Conservation (phyloP, 64 coral and sea anemone genomes). For the Montipora capricornis region DNA sequence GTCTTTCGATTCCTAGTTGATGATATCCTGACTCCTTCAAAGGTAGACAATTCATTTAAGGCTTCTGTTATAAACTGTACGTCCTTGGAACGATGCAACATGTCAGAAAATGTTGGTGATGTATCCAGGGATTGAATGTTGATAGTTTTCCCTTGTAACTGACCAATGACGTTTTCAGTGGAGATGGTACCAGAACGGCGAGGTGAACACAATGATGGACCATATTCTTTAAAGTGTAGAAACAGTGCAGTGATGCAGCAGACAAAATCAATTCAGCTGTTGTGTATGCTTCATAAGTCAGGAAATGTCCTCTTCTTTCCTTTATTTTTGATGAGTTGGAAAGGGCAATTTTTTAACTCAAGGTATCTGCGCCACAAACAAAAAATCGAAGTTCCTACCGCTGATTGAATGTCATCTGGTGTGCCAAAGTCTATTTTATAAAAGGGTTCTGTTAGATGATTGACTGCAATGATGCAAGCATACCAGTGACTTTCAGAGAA, state of each 20-base stretch:
- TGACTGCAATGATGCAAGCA: slow-evolving; percentile 1
- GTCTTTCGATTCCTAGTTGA: neutral
- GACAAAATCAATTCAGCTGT: slow-evolving; percentile 46
- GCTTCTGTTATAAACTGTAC: slow-evolving; percentile 42
- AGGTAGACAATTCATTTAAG: slow-evolving; percentile 8
- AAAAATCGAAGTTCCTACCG: slow-evolving; percentile 21
- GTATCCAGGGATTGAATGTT: slow-evolving; percentile 5
- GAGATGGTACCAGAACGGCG: neutral
- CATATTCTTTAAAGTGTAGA: slow-evolving; percentile 54
- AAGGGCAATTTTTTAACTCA: slow-evolving; percentile 4
- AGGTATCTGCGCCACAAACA: slow-evolving; percentile 1
- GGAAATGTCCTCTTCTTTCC: slow-evolving; percentile 17
- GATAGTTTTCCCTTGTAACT: slow-evolving; percentile 33
- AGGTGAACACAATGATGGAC: neutral
- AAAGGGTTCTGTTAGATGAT: slow-evolving; percentile 4
- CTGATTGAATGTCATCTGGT: slow-evolving; percentile 27
- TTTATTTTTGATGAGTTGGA: neutral
- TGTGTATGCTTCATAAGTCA: slow-evolving; percentile 29
- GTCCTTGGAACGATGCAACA: neutral
- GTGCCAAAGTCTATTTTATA: neutral
- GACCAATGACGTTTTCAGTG: neutral
- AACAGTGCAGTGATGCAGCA: slow-evolving; percentile 12
- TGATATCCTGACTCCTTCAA: neutral
- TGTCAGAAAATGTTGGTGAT: slow-evolving; percentile 15
- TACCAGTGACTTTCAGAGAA: neutral